phyloP scores from a whole-genome alignment of 1,140 invertebrate genomes.

The Rhyacophila brunnea region DNA sequence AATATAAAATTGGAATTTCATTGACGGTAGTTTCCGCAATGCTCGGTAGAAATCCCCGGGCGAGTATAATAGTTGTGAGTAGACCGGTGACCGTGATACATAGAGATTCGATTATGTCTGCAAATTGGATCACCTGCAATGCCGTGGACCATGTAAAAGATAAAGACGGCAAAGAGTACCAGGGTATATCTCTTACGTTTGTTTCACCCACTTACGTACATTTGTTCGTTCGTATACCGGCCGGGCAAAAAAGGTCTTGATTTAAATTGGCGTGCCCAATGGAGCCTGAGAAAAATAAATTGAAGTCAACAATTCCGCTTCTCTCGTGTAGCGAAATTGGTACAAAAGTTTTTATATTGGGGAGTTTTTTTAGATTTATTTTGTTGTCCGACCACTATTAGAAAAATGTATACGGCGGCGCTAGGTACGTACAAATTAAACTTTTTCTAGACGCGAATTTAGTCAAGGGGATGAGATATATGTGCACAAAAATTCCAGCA shows the following conservation, averaged over 20 bases:
- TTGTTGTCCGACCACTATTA: background rate
- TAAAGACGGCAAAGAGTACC: background rate
- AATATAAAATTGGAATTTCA: too few relatives aligned
- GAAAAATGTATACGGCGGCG: background rate
- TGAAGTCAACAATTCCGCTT: constrained; percentile 33
- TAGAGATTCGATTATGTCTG: constrained; percentile 54
- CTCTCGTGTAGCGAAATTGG: constrained; percentile 1
- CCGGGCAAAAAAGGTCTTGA: constrained; percentile 26
- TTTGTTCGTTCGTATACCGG: background rate
- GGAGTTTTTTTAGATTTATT: constrained; percentile 1
- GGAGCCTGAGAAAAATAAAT: constrained; percentile 30
- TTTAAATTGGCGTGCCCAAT: constrained; percentile 33
- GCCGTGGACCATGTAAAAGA: constrained; percentile 41
- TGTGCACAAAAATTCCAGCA: too few relatives aligned
- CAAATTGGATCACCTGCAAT: constrained; percentile 57
- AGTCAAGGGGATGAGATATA: too few relatives aligned
- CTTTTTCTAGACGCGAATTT: background rate
- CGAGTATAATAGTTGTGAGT: background rate
- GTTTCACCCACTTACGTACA: constrained; percentile 23
- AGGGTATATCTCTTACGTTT: constrained; percentile 25
- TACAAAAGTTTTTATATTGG: background rate
- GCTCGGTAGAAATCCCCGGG: background rate
- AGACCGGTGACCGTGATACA: constrained; percentile 50
- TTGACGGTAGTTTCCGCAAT: too few relatives aligned
- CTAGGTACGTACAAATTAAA: background rate